A percentile compares a stretch with the other conserved stretches of the same genome.
Evolutionary conservation across 2,888 invertebrate genomes (phyloP).

Genomic region (Cephus sareptanus): DNA sequence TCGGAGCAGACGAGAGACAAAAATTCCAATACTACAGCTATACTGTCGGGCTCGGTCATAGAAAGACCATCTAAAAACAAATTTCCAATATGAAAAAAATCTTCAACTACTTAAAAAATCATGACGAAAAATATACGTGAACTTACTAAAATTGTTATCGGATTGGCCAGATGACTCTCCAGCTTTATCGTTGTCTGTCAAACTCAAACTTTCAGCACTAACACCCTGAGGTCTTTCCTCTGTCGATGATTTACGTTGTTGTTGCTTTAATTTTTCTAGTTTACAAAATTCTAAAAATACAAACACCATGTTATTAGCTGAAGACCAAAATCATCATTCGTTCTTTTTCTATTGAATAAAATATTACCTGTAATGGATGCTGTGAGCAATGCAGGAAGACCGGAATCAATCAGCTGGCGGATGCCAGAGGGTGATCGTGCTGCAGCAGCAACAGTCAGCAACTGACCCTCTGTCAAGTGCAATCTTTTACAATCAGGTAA

Average conservation of each 20-base stretch:
- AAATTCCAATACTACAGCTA: slow-evolving; percentile 80
- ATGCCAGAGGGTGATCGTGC: slow-evolving; percentile 85
- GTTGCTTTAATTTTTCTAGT: slow-evolving; percentile 40
- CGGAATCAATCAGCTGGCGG: slow-evolving; percentile 80
- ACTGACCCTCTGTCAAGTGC: slow-evolving; percentile 73
- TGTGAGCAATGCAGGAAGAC: slow-evolving; percentile 75
- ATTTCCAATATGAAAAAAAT: neutral
- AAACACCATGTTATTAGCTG: neutral
- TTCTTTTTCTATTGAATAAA: neutral
- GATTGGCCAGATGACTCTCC: slow-evolving; percentile 42
- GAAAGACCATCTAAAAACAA: slow-evolving; percentile 55
- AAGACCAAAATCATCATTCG: neutral
- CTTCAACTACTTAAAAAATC: neutral
- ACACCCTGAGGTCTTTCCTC: slow-evolving; percentile 34
- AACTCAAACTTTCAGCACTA: slow-evolving; percentile 32
- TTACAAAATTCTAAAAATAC: slow-evolving; percentile 52
- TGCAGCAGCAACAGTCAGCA: slow-evolving; percentile 82
- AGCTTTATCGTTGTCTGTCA: slow-evolving; percentile 69
- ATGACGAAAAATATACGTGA: neutral
- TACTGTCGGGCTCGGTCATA: slow-evolving; percentile 71
- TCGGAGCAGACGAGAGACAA: slow-evolving; percentile 85
- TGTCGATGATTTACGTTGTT: slow-evolving; percentile 33
- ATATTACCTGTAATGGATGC: slow-evolving; percentile 68
- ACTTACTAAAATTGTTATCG: slow-evolving; percentile 36
- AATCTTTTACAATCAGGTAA: slow-evolving; percentile 70